phyloP scores from a whole-genome alignment of 2,888 invertebrate genomes.

The Hyles lineata region DNA sequence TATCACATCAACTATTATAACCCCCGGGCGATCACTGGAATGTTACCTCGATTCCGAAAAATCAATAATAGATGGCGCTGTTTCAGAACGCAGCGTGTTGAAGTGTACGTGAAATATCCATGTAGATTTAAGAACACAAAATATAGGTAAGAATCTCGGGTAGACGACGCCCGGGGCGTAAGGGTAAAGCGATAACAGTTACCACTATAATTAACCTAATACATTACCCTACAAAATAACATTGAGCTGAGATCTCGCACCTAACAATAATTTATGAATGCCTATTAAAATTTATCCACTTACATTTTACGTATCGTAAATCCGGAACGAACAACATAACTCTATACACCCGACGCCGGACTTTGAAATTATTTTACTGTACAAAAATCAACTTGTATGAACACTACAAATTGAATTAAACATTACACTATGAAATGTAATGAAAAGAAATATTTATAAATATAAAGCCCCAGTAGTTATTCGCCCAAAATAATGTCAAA shows the following conservation, averaged over 20 bases:
- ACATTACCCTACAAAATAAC: constrained; percentile 74
- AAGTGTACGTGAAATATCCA: neutral
- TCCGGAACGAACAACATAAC: constrained; percentile 16
- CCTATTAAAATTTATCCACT: constrained; percentile 33
- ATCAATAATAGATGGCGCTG: constrained; percentile 27
- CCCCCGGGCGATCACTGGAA: constrained; percentile 73
- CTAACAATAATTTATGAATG: constrained; percentile 46
- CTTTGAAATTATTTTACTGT: constrained; percentile 6
- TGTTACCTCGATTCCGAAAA: constrained; percentile 55
- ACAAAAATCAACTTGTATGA: constrained; percentile 7
- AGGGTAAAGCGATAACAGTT: constrained; percentile 75
- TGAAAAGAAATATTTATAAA: constrained; percentile 7
- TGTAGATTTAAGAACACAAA: neutral
- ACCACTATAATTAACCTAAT: constrained; percentile 71
- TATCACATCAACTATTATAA: constrained; percentile 78
- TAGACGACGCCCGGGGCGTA: constrained; percentile 61
- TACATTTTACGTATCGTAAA: constrained; percentile 24
- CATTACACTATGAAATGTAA: neutral
- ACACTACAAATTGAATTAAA: constrained; percentile 11
- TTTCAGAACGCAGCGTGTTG: neutral
- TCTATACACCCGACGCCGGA: constrained; percentile 10
- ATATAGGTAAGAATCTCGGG: neutral
- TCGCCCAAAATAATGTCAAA: constrained; percentile 2
- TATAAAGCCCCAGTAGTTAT: neutral
- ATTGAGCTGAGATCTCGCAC: constrained; percentile 84